Conservation (phyloP, 2,113 vertebrate genomes). For the Crotalus tigris region DNA sequence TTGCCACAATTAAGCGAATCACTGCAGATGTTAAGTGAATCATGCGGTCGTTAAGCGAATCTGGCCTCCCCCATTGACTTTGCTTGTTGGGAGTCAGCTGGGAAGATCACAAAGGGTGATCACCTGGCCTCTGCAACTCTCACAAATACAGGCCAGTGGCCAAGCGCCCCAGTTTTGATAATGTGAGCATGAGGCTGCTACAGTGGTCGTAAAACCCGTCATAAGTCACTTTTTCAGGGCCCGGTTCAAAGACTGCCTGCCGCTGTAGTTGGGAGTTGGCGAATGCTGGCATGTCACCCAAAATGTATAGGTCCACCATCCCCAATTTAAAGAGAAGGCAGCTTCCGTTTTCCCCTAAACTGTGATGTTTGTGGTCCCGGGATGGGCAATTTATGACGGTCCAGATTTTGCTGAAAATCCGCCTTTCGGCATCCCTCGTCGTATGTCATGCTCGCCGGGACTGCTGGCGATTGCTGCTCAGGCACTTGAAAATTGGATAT, state of each 20-base stretch:
- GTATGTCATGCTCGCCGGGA: background rate
- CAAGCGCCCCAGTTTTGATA: too few species aligned
- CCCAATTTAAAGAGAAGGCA: background rate
- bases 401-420: background rate
- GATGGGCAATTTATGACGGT: background rate
- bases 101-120: too few species aligned
- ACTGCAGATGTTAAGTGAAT: too few species aligned
- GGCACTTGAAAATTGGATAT: slow-evolving; percentile 11
- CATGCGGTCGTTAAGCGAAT: too few species aligned
- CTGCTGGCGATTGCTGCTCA: background rate
- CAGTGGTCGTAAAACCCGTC: too few species aligned
- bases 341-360: background rate
- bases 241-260: background rate
- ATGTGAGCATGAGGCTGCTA: too few species aligned
- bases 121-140: too few species aligned
- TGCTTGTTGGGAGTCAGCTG: too few species aligned
- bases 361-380: background rate
- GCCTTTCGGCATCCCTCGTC: background rate
- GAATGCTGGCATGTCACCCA: background rate
- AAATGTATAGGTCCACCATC: background rate
- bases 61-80: too few species aligned
- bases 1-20: too few species aligned
- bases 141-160: too few species aligned
- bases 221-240: too few species aligned
- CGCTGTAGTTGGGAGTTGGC: background rate